Evolutionary conservation across 2,888 invertebrate genomes (phyloP).

Genomic region (Cecidostiba fungosa): DNA sequence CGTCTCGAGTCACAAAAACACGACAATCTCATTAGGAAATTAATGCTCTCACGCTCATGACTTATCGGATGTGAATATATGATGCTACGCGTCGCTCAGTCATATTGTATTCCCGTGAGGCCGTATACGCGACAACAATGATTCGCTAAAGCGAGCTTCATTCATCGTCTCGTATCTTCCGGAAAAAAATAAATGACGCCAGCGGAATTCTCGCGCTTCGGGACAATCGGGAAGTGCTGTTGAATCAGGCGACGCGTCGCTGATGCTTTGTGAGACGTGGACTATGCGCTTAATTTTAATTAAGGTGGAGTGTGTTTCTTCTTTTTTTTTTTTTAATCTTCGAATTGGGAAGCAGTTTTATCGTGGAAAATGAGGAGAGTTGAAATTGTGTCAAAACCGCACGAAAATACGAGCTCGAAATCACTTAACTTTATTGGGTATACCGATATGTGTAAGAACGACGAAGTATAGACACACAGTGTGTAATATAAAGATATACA

Average conservation of each 20-base stretch:
- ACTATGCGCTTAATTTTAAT: slow-evolving; percentile 26
- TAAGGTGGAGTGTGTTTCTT: slow-evolving; percentile 14
- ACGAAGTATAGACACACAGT: background rate
- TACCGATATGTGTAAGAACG: slow-evolving; percentile 5
- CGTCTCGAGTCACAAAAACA: slow-evolving; percentile 20
- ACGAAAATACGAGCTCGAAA: slow-evolving; percentile 74
- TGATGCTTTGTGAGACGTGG: background rate
- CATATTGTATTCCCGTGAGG: slow-evolving; percentile 29
- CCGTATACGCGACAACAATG: slow-evolving; percentile 43
- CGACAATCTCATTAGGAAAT: slow-evolving; percentile 53
- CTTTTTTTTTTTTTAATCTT: background rate
- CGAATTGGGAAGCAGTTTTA: slow-evolving; percentile 56
- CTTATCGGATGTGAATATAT: slow-evolving; percentile 33
- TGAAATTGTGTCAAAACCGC: slow-evolving; percentile 51
- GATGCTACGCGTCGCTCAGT: background rate
- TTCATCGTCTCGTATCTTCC: background rate
- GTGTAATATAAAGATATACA: slow-evolving; percentile 44
- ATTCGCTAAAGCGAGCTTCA: slow-evolving; percentile 35
- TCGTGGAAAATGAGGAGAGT: slow-evolving; percentile 65
- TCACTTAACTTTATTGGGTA: slow-evolving; percentile 74
- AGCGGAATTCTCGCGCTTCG: slow-evolving; percentile 39
- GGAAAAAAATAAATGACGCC: slow-evolving; percentile 23
- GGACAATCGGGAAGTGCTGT: slow-evolving; percentile 28
- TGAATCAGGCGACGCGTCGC: background rate
- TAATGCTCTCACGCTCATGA: slow-evolving; percentile 20